Conservation (phyloP, 2,113 vertebrate genomes). For the Eurystomus gularis region DNA sequence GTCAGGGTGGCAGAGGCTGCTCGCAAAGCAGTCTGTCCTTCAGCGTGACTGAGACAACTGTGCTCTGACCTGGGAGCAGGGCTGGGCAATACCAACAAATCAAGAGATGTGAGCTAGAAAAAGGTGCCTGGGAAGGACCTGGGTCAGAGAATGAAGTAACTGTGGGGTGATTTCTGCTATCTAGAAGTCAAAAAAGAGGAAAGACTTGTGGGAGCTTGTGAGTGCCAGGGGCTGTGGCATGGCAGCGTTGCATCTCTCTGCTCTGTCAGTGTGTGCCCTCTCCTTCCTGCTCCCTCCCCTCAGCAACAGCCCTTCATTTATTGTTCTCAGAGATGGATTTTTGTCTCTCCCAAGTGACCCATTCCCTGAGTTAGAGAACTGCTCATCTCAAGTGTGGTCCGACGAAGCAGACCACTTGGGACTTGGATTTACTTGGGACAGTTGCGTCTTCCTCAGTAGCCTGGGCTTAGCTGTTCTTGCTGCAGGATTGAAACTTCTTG, state of each 20-base stretch:
- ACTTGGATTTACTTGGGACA: background rate
- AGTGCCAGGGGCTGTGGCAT: background rate
- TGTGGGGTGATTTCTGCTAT: background rate
- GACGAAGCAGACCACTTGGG: background rate
- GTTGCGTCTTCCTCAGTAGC: background rate
- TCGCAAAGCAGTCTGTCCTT: background rate
- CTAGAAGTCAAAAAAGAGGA: background rate
- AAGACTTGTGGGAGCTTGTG: rapidly evolving
- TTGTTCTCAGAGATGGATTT: background rate
- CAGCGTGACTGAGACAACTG: background rate
- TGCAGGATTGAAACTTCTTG: background rate
- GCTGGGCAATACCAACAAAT: background rate
- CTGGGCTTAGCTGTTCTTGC: background rate
- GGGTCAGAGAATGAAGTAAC: background rate
- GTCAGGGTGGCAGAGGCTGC: background rate
- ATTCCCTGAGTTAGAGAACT: background rate
- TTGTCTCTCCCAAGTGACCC: background rate
- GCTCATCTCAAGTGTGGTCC: background rate
- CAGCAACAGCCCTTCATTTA: background rate
- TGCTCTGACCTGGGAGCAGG: background rate
- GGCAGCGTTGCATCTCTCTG: background rate
- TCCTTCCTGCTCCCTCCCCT: background rate
- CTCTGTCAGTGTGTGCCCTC: background rate
- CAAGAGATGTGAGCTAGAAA: background rate
- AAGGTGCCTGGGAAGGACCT: background rate